phyloP scores from a whole-genome alignment of 2,888 invertebrate species.

The Timandra comae region DNA sequence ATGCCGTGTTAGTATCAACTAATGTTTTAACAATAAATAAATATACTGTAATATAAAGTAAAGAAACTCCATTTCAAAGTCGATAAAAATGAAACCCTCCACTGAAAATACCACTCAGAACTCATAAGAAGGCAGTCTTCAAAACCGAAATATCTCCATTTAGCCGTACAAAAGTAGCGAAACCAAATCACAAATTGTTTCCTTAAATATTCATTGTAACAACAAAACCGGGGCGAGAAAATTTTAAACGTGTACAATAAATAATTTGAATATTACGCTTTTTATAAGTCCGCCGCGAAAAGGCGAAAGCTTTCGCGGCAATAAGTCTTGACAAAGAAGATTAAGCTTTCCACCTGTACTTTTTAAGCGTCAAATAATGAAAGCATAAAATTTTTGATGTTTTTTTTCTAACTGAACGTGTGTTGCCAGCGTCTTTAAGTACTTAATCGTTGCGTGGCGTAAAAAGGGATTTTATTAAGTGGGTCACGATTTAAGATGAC shows the following conservation, averaged over 20 bases:
- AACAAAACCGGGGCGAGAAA: slow-evolving; percentile 39
- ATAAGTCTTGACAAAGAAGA: slow-evolving; percentile 64
- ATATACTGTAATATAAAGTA: no score
- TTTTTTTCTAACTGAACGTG: slow-evolving; percentile 10
- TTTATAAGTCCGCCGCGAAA: slow-evolving; percentile 50
- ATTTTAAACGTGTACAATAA: slow-evolving; percentile 57
- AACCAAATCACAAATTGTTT: slow-evolving; percentile 33
- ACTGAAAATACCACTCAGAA: no score
- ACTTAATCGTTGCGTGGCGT: slow-evolving; percentile 7
- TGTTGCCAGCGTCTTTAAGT: slow-evolving; percentile 14
- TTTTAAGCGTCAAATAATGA: slow-evolving; percentile 44
- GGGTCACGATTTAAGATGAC: no score
- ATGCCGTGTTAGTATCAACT: no score
- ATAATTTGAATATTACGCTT: slow-evolving; percentile 58
- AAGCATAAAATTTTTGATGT: slow-evolving; percentile 8
- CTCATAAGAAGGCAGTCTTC: no score
- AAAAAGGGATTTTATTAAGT: not conserved
- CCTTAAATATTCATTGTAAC: slow-evolving; percentile 31
- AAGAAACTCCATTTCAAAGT: no score
- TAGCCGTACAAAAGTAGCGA: slow-evolving; percentile 19
- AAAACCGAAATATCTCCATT: slow-evolving; percentile 2
- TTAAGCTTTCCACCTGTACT: slow-evolving; percentile 50
- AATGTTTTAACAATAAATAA: no score
- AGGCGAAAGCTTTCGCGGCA: slow-evolving; percentile 58
- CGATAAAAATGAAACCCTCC: no score